Evolutionary conservation across 2,113 vertebrate genomes (phyloP), one percentile per base, ranked within the genome.

Genomic region (Cyanoderma ruficeps): DNA sequence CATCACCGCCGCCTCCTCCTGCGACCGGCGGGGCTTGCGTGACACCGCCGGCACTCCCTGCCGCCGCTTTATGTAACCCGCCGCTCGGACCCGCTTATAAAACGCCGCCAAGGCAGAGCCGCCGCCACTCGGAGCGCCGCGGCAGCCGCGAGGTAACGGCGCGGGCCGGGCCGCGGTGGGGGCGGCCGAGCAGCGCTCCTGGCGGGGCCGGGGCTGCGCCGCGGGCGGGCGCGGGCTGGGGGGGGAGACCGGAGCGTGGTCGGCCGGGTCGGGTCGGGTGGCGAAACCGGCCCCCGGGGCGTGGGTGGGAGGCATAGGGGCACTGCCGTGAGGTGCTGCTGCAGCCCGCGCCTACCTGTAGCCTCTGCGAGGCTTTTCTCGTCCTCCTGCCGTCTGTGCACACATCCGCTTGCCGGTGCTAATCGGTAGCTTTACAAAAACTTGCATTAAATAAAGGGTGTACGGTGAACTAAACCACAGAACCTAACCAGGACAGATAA

Each of bases 51-150:
- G 80, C 83, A 39, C 86, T 79, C 69, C 82, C 68, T 59, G 56
- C 65, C 24, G 61, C 47, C 41, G 10, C 17, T 94, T 96, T 96
- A 88, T 92, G 47, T 85, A 96, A 95, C 50, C 37, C 59, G 85
- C 64, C 56, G 64, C 42, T 31, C 81, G 65, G 28, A 57, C 53
- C 39, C 86, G 37, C 25, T 92, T 92, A 92, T 86, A 89, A 89
- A 92, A 90, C 76, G 22, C 49, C n/a, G 47, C 30, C 59, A 6
- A 42, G 60, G n/a, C 55, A 74, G 70, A 28, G 17, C n/a, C 16
- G 42, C 27, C 11, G 30, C 25, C n/a, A 63, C 35, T 49, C 35
- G 3, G 75, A 77, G 21, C 30, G 15, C 56, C 21, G 71, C 25
- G n/a, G 46, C 19, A 14, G 30, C 33, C 23, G 15, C 27, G 67